Base-by-base conservation (phyloP, 2,888 invertebrate genomes). In the Acrobasis consociella region DNA sequence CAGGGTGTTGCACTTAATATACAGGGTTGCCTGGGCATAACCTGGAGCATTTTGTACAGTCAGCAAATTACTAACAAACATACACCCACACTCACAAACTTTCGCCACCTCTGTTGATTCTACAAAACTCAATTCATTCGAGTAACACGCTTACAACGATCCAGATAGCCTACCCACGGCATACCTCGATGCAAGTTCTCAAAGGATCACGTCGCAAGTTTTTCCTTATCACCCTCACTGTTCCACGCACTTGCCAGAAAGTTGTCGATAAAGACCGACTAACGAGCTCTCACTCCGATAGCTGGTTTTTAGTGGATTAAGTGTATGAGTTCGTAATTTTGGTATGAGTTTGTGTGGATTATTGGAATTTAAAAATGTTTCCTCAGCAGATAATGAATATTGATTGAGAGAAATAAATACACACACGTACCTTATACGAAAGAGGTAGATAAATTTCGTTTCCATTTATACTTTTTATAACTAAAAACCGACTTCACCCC, bases 221-320 rank as follows among this genome's bases (percentile, higher is more conserved):
- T 55, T 56, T 56, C 61, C 64, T 64, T 64, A 70, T 69, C 71
- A 67, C 68, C 58, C 51, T 49, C 56, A 52, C 62, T 62, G 55
- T 62, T 62, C 52, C 49, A 62, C 37, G 55, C 55, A 31, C 55
- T 55, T 55, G n/a, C 49, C 52, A 15, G 38, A 62, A 58, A 53
- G 37, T 55, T 64, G 58, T 42, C 38, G 77, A 82, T 84, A 85
- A 85, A 84, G 80, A 80, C 77, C 74, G 75, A 69, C 78, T 84
- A 85, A 85, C 83, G 85, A 85, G 85, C 83, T 84, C 81, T 70
- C 73, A 83, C 77, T 77, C 79, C 71, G 71, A 67, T 69, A 69
- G 66, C 68, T 66, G 63, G 58, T 58, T 60, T 61, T 55, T 55
- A 56, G 22, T 56, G 61, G 46, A 61, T 53, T 53, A 53, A 31